phyloP scores from a whole-genome alignment of 2,113 vertebrate species.

The Nothoprocta perdicaria region DNA sequence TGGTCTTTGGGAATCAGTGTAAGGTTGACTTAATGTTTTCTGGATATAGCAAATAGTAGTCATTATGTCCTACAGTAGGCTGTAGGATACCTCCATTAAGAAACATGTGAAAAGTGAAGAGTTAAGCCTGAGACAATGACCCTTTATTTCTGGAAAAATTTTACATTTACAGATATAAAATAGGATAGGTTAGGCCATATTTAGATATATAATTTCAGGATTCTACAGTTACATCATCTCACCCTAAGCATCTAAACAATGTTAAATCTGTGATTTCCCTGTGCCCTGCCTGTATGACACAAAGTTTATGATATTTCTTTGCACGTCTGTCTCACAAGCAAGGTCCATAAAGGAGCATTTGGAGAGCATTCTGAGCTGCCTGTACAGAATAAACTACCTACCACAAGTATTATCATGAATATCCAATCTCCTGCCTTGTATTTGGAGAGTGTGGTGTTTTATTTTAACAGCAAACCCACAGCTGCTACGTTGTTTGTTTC shows the following conservation, averaged over 20 bases:
- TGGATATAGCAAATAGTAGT: background rate
- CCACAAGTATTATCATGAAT: background rate
- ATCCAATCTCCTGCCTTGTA: background rate
- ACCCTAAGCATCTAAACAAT: background rate
- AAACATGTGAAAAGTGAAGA: background rate
- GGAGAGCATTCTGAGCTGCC: background rate
- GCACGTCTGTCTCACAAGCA: background rate
- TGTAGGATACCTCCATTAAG: rapidly evolving
- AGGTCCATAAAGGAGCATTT: background rate
- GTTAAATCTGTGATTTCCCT: background rate
- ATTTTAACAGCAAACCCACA: constrained; percentile 40
- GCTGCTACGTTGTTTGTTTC: constrained; percentile 42
- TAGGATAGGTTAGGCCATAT: background rate
- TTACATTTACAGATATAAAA: background rate
- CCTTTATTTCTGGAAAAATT: rapidly evolving
- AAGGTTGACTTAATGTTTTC: background rate
- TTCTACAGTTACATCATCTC: background rate
- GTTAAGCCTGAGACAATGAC: background rate
- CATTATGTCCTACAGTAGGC: background rate
- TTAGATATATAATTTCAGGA: background rate
- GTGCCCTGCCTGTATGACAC: background rate
- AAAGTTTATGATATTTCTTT: rapidly evolving
- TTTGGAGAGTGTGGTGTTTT: background rate
- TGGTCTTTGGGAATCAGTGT: rapidly evolving
- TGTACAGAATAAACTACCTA: background rate